These are phyloP conservation scores for Asteroscopus sphinx DNA, from an alignment of 2,888 invertebrate species.

Conservation along the genomic window DNA sequence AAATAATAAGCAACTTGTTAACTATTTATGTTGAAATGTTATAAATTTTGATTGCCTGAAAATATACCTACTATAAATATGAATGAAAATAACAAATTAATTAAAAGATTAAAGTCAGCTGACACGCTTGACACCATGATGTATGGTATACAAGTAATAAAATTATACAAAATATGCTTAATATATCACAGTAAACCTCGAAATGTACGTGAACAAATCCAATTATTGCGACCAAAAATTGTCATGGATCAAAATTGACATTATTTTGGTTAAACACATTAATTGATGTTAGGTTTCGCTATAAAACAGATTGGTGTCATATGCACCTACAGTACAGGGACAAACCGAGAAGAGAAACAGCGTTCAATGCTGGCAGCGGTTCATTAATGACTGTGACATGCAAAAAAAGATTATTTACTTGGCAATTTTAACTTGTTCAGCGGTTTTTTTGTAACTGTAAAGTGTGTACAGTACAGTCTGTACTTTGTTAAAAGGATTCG, in stretches of 20 bases:
- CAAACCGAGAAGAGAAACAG: conserved; percentile 12
- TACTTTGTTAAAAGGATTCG: neutral
- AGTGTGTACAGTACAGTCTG: neutral
- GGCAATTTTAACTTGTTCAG: conserved; percentile 18
- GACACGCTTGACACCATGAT: no score
- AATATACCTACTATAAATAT: no score
- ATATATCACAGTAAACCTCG: neutral
- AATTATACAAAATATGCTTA: no score
- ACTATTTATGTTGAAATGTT: no score
- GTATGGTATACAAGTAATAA: no score
- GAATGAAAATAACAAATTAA: no score
- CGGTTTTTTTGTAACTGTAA: conserved; percentile 6
- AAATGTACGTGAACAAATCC: conserved; percentile 14
- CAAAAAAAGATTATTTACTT: conserved; percentile 31
- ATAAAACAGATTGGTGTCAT: conserved; percentile 37
- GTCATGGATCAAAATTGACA: conserved; percentile 16
- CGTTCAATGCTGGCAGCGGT: conserved; percentile 37
- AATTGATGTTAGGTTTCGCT: conserved; percentile 24
- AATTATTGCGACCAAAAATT: conserved; percentile 6
- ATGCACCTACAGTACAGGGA: conserved; percentile 33
- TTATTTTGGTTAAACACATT: conserved; percentile 31
- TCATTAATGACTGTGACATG: conserved; percentile 50
- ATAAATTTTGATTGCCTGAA: no score
- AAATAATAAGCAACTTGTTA: conserved; percentile 13
- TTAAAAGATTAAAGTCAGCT: no score